Base-by-base conservation (phyloP, 1,140 invertebrate species). In the Dufourea novaeangliae region DNA sequence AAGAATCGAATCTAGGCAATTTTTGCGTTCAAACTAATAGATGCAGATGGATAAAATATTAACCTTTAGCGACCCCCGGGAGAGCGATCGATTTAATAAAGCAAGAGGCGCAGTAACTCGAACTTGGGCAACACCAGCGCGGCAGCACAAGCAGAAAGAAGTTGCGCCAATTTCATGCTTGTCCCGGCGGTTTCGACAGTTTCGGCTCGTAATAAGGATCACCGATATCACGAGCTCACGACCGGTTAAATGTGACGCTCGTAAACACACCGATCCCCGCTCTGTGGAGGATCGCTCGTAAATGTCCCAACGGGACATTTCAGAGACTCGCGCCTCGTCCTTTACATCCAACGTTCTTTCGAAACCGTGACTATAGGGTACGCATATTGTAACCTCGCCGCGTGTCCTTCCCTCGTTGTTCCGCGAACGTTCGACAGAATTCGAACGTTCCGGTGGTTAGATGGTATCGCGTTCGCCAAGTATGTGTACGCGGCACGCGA, bases 161-260 rank as follows among this genome's bases (percentile, higher is more conserved):
- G 73, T 82, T 82, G 79, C 79, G 79, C 70, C 79, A 82, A 59
- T 74, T 73, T 64, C 32, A 56, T 56, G 64, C 56, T 61, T 37
- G 52, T 81, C 79, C 32, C 46, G 75, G 59, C 62, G 63, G 76
- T 70, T 68, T 44, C 76, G 79, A 63, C 70, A 70, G 69, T 67
- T 79, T 79, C 69, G 77, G 75, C 74, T 29, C 29, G 54, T 63
- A 78, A 75, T 68, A 80, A 85, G 78, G 78, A 84, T 86, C 77
- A 81, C 85, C 80, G 82, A 86, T 85, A 86, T 85, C 85, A 85
- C 85, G 85, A 85, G 37, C 66, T 83, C 74, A 76, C 78, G 61
- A 74, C 62, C 59, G 46, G 46, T 46, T n/a, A 46, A 46, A 46
- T 46, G 41, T n/a, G 46, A 50, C 46, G 46, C 46, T 50, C 46